These are phyloP conservation scores for Phasia obesa DNA, from an alignment of 2,888 invertebrate genomes.

Conservation along the genomic window DNA sequence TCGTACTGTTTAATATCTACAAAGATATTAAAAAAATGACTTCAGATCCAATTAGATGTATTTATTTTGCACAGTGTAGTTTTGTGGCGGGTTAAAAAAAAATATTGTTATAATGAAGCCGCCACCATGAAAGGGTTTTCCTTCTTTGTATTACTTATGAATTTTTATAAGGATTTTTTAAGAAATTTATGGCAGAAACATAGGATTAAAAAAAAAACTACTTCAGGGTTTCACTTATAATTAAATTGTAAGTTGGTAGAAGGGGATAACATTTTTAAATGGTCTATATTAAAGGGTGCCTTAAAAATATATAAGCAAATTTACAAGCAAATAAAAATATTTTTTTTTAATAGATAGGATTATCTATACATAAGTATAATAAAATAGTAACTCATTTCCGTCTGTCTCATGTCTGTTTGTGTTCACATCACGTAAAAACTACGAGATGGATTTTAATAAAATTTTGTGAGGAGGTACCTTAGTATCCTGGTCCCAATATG, in stretches of 20 bases:
- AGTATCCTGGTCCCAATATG: too few species aligned
- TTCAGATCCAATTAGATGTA: constrained; percentile 14
- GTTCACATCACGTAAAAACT: too few species aligned
- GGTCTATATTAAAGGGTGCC: not conserved
- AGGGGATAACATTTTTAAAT: not conserved
- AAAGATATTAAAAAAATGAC: not conserved
- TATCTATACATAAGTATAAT: too few species aligned
- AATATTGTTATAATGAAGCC: constrained; percentile 70
- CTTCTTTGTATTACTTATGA: constrained; percentile 58
- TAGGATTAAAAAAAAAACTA: not conserved
- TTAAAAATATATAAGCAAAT: too few species aligned
- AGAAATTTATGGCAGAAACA: constrained; percentile 33
- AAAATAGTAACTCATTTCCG: too few species aligned
- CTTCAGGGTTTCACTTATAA: not conserved
- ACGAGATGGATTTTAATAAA: too few species aligned
- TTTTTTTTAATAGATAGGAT: too few species aligned
- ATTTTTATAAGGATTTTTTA: constrained; percentile 32
- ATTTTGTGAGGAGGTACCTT: too few species aligned
- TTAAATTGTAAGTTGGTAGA: not conserved
- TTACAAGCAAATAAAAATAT: too few species aligned
- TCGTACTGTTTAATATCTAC: not conserved
- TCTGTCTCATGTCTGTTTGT: too few species aligned
- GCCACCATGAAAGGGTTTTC: constrained; percentile 73
- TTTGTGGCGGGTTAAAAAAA: constrained; percentile 44
- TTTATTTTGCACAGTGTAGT: constrained; percentile 57